Base-by-base conservation (phyloP, 2,888 invertebrate genomes). In the Panorpa germanica region DNA sequence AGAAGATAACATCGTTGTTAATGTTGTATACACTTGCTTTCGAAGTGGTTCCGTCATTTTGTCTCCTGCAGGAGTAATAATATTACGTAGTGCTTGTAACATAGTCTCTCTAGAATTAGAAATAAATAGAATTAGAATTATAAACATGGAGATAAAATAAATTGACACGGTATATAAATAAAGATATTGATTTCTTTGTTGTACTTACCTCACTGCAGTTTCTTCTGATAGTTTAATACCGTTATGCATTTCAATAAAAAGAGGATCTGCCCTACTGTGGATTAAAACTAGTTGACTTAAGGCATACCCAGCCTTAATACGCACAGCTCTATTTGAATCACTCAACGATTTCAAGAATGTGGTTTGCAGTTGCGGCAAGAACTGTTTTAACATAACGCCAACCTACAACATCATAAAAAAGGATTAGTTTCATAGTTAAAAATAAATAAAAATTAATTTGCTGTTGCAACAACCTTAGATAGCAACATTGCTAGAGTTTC, bases 281-380 rank as follows among this genome's bases (percentile, higher is more conserved):
- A 96, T 93, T 14, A 76, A 63, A 37, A 91, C 83, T 8, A 95
- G 63, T 50, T 83, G 73, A 38, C 86, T 74, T 14, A 96, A 62
- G 29, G 93, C 95, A 28, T 64, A 62, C 1, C 83, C 91, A 6
- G 93, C 86, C 58, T 82, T 82, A 40, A 95, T 64, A 35, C 95
- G 66, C 11, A 95, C 93, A 38, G 70, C 63, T 33, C 91, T 65
- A 52, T 80, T 80, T 15, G 78, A 70, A 54, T 98, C 98, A 49
- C 81, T 77, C 32, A 96, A 61, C 4, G 95, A 83, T 58, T 95
- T 95, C 30, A 95, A 65, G 59, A 98, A 96, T 11, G 96, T 96
- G 3, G 95, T 95, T 62, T 96, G 96, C 21, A 98, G 67, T 57
- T 98, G 98, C 3, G 98, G 96, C 45, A 96, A 64, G 61, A 98